These are phyloP conservation scores for Semicossyphus pulcher DNA, from an alignment of 2,113 vertebrate species.

Conservation along the genomic window DNA sequence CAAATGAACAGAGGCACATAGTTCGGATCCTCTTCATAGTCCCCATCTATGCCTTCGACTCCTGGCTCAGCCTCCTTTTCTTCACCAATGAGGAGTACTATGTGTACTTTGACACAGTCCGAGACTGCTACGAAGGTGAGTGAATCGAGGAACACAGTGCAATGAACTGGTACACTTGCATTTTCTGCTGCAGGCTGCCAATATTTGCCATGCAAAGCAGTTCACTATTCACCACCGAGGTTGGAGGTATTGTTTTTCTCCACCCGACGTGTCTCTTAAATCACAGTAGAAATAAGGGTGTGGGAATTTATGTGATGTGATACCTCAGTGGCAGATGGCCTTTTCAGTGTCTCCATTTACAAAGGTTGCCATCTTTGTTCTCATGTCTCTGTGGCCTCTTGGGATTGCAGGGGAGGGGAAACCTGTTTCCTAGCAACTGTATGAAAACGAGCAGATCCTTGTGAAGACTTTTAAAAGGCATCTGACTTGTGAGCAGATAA, in stretches of 20 bases:
- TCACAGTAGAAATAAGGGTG: constrained; percentile 27
- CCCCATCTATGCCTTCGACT: constrained; percentile 97
- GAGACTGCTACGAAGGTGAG: constrained; percentile 98
- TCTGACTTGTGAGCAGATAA: constrained; percentile 31
- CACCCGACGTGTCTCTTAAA: constrained; percentile 12
- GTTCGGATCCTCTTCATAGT: constrained; percentile 98
- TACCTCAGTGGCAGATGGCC: constrained; percentile 68
- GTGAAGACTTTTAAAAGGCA: constrained; percentile 64
- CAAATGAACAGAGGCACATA: constrained; percentile 95
- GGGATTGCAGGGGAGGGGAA: constrained; percentile 72
- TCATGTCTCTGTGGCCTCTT: constrained; percentile 66
- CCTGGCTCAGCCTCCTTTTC: constrained; percentile 98
- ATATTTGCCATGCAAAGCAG: not conserved
- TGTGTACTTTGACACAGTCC: constrained; percentile 94
- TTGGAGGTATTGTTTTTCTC: too few species aligned
- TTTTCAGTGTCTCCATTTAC: constrained; percentile 65
- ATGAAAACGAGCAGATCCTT: constrained; percentile 57
- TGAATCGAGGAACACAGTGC: not conserved
- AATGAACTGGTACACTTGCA: not conserved
- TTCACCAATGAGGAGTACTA: constrained; percentile 99
- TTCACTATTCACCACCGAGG: not conserved
- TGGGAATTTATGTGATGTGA: constrained; percentile 49
- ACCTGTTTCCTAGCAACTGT: constrained; percentile 86
- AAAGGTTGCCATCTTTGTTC: constrained; percentile 82
- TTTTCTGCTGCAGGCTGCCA: not conserved